Conservation (phyloP, 2,113 vertebrate genomes). For the Pseudorhombus dupliciocellatus region DNA sequence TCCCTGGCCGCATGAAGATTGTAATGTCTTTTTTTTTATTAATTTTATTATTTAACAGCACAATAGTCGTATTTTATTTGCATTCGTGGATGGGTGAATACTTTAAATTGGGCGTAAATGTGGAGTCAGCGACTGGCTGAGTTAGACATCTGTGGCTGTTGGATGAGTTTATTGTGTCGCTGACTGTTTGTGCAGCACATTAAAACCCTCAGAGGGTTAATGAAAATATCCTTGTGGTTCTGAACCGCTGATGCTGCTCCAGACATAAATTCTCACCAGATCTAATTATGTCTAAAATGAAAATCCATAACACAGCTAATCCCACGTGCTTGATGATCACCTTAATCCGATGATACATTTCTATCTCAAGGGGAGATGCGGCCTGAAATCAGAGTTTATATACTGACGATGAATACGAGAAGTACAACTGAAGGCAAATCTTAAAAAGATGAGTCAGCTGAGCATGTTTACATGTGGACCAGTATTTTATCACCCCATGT, state of each 20-base stretch:
- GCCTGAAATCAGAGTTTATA: background rate
- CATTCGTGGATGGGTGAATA: slow-evolving; percentile 5
- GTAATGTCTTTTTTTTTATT: slow-evolving; percentile 3
- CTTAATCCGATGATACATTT: background rate
- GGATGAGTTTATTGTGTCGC: slow-evolving; percentile 27
- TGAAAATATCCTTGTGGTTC: slow-evolving; percentile 6
- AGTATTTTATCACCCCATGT: slow-evolving; percentile 6
- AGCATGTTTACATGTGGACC: background rate
- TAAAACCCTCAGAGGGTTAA: slow-evolving; percentile 3
- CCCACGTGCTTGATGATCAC: background rate
- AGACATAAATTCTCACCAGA: background rate
- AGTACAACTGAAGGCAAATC: background rate
- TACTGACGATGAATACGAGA: background rate
- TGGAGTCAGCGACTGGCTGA: slow-evolving; percentile 11
- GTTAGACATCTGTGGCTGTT: slow-evolving; percentile 7
- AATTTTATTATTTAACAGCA: too few relatives aligned
- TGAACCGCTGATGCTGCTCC: background rate
- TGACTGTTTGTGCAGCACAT: slow-evolving; percentile 38
- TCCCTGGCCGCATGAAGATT: background rate
- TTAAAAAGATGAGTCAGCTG: background rate
- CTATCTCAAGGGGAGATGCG: background rate
- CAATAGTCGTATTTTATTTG: slow-evolving; percentile 27
- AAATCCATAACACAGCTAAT: background rate
- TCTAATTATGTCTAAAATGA: background rate
- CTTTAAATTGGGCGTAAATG: slow-evolving; percentile 12